Evolutionary conservation across 2,797 vertebrate genomes (phyloP).

Genomic region (Bovichtus variegatus): DNA sequence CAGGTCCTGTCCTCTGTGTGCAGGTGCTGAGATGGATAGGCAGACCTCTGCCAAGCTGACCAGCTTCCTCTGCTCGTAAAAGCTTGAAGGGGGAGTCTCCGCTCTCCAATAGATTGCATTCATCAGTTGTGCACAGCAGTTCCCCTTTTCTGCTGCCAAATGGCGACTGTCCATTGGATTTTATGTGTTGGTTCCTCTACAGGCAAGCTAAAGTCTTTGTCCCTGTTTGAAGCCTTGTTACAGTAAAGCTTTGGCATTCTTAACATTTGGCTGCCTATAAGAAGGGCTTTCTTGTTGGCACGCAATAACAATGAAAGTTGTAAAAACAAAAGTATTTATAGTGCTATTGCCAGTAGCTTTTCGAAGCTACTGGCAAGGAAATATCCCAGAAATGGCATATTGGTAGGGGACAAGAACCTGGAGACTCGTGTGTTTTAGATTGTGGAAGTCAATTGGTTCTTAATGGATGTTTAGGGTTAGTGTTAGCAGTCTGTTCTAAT

Average conservation of each 20-base stretch:
- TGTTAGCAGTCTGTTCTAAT: not conserved
- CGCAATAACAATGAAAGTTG: slow-evolving; percentile 27
- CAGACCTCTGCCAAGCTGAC: slow-evolving; percentile 62
- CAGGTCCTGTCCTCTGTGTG: slow-evolving; percentile 53
- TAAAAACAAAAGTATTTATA: slow-evolving; percentile 29
- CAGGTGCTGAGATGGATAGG: slow-evolving; percentile 73
- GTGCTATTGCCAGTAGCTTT: not conserved
- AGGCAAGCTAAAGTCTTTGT: slow-evolving; percentile 66
- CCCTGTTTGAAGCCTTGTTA: slow-evolving; percentile 17
- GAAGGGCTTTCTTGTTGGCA: slow-evolving; percentile 37
- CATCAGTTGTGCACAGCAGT: slow-evolving; percentile 82
- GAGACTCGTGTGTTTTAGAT: not conserved
- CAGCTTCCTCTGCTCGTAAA: slow-evolving; percentile 58
- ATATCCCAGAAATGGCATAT: not conserved
- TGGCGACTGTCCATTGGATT: slow-evolving; percentile 84
- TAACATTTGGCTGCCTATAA: slow-evolving; percentile 26
- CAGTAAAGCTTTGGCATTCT: slow-evolving; percentile 35
- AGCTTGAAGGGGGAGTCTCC: slow-evolving; percentile 58
- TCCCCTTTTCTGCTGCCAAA: slow-evolving; percentile 82
- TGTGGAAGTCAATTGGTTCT: not conserved
- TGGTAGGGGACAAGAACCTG: not conserved
- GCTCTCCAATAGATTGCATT: slow-evolving; percentile 81
- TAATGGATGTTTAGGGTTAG: not conserved
- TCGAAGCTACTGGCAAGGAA: not conserved
- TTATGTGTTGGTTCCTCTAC: slow-evolving; percentile 79